Evolutionary conservation across 2,113 vertebrate species (phyloP).

Genomic region (Tychaedon coryphoeus): DNA sequence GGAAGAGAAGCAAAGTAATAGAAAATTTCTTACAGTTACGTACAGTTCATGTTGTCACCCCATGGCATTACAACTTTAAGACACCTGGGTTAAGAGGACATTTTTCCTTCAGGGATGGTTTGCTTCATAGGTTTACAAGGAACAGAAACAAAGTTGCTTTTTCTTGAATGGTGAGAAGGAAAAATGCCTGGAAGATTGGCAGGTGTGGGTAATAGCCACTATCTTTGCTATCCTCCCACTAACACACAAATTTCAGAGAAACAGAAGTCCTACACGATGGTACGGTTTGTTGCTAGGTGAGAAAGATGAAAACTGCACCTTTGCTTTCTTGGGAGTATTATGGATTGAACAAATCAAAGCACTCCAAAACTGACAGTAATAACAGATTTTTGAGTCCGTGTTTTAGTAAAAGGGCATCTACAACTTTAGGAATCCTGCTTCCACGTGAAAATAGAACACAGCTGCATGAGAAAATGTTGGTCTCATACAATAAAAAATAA

Average conservation of each 20-base stretch:
- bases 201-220: not conserved
- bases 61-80: not conserved
- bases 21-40: not conserved
- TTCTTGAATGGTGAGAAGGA: not conserved
- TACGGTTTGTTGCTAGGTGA: not conserved
- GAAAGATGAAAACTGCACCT: not conserved
- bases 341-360: not conserved
- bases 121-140: not conserved
- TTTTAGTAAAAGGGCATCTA: not conserved
- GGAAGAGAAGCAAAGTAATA: not conserved
- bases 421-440: not conserved
- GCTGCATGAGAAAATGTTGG: not conserved
- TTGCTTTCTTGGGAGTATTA: not conserved
- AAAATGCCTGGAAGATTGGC: not conserved
- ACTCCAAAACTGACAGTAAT: not conserved
- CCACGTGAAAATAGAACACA: not conserved
- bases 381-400: not conserved
- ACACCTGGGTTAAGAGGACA: not conserved
- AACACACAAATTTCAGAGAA: not conserved
- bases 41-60: accelerated
- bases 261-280: accelerated
- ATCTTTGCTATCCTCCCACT: not conserved
- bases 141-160: not conserved
- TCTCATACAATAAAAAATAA: not conserved
- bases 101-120: not conserved